Base-by-base conservation (phyloP, 2,797 vertebrate genomes). In the Nasua narica region DNA sequence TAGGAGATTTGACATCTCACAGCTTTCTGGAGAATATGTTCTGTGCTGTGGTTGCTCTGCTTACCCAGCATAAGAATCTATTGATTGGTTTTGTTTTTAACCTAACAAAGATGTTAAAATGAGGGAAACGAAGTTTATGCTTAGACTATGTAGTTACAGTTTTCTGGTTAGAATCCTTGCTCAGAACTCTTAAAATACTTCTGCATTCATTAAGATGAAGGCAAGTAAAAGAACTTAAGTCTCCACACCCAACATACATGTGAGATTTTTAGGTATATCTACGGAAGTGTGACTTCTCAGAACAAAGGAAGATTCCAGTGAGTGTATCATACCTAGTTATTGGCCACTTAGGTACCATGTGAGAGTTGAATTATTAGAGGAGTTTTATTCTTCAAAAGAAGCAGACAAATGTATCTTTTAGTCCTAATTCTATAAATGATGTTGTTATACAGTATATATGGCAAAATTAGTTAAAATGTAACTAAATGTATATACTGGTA, bases 311-410 rank as follows among this genome's bases (percentile, higher is more conserved):
- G 60, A 48, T 69, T 78, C 48, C 48, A 79, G 2, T 72, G 50
- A 72, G 12, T 69, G 16, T 88, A 29, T 81, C 35, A 43, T 46
- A 46, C 48, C 48, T 89, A 86, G 15, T 77, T 94, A 58, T 54
- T 86, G 70, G n/a, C 58, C 76, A 95, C 0, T 67, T 82, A 62
- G 40, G 46, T 87, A 35, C 56, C 23, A 46, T 60, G 13, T 81
- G 58, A 54, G 21, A 78, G 10, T 35, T 94, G 60, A 88, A 86
- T 70, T 82, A 67, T 48, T 72, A 78, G 23, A n/a, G 95, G 54
- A 81, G 16, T 81, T 92, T 78, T 94, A 58, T 62, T 93, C 50
- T 91, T 82, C 92, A 95, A 69, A 95, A 52, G 90, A 95, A 96
- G 50, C 27, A 89, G 43, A 60, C 78, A 40, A 91, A 50, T 84